phyloP scores from a whole-genome alignment of 2,113 vertebrate genomes.

The Polypterus bichir region DNA sequence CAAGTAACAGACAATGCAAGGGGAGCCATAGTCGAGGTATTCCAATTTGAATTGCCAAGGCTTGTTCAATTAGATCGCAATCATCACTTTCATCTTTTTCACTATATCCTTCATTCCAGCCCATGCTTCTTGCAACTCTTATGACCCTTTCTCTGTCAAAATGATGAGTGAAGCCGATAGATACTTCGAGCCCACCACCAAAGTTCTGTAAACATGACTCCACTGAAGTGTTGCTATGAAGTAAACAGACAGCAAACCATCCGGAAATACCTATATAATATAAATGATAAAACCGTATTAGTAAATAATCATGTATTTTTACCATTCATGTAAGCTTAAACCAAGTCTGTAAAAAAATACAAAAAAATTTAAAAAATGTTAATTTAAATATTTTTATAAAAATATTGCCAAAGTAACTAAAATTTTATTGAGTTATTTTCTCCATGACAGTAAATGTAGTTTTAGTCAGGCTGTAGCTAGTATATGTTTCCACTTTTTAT shows the following conservation, averaged over 20 bases:
- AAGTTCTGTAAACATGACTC: conserved; percentile 32
- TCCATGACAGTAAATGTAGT: too few relatives aligned
- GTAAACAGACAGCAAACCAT: conserved; percentile 66
- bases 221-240: conserved; percentile 30
- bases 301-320: background rate
- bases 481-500: too few relatives aligned
- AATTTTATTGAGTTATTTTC: too few relatives aligned
- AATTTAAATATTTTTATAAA: too few relatives aligned
- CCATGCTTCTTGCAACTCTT: conserved; percentile 57
- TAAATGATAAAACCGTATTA: conserved; percentile 11
- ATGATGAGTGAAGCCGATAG: conserved; percentile 58
- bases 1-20: conserved; percentile 54
- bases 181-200: conserved; percentile 76
- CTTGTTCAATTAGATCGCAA: conserved; percentile 14
- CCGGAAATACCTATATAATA: conserved; percentile 65
- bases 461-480: too few relatives aligned
- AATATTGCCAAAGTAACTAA: too few relatives aligned
- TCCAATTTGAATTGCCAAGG: conserved; percentile 46
- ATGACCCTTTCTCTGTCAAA: conserved; percentile 66
- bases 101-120: conserved; percentile 48
- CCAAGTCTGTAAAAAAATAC: background rate
- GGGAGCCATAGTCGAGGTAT: conserved; percentile 75
- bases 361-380: conserved; percentile 1
- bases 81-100: conserved; percentile 16
- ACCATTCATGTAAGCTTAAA: too few relatives aligned